Evolutionary conservation across 2,888 invertebrate genomes (phyloP).

Genomic region (Serrognathus titanus): DNA sequence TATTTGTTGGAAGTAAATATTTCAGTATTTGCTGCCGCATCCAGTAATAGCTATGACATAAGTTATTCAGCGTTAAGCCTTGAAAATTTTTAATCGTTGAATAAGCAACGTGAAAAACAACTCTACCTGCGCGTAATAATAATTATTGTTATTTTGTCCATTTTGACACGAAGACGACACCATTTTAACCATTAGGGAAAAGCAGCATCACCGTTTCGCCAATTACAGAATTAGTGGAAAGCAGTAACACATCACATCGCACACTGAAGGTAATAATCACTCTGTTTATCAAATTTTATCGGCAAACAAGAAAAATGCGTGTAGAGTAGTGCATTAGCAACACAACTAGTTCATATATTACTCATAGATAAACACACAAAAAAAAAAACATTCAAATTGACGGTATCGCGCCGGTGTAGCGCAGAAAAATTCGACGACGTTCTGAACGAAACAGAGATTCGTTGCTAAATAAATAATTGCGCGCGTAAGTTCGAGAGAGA

Average conservation of each 20-base stretch:
- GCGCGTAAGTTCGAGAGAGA: slow-evolving; percentile 1
- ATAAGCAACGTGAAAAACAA: not conserved
- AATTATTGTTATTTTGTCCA: slow-evolving; percentile 15
- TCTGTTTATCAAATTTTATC: no score
- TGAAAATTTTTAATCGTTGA: not conserved
- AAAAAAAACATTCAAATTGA: slow-evolving; percentile 1
- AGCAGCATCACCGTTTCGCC: no score
- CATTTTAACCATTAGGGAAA: not conserved
- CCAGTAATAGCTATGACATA: slow-evolving; percentile 12
- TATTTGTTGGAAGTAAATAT: no score
- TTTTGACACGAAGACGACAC: slow-evolving; percentile 4
- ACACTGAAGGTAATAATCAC: no score
- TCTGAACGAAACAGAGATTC: slow-evolving; percentile 3
- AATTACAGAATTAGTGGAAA: not conserved
- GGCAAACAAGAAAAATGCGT: no score
- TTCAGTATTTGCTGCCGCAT: no score
- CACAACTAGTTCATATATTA: not conserved
- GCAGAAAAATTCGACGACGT: not conserved
- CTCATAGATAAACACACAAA: not conserved
- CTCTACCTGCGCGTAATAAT: slow-evolving; percentile 17
- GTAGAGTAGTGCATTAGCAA: no score
- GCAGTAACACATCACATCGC: not conserved
- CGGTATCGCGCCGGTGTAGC: not conserved
- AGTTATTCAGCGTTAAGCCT: not conserved
- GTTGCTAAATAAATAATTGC: slow-evolving; percentile 4